Evolutionary conservation across 2,888 invertebrate species (phyloP).

Genomic region (Malthinus seriepunctatus): DNA sequence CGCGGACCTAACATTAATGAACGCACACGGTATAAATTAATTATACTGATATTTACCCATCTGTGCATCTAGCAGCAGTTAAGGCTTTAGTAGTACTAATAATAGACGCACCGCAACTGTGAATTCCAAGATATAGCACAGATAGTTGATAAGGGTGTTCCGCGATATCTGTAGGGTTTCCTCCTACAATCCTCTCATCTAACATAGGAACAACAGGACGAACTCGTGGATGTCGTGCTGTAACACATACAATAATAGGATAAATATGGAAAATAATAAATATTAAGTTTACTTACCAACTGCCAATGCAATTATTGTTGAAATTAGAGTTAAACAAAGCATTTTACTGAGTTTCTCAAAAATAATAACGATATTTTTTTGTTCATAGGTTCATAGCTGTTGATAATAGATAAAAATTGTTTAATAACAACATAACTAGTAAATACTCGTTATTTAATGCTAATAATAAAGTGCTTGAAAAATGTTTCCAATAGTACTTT

Average conservation of each 20-base stretch:
- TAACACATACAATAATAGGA: not conserved
- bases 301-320: not conserved
- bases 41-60: constrained; percentile 5
- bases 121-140: constrained; percentile 35
- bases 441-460: too few species aligned
- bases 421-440: too few species aligned
- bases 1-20: too few species aligned
- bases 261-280: too few species aligned
- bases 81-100: constrained; percentile 41
- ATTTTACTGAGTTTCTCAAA: not conserved
- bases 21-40: not conserved
- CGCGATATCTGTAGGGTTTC: constrained; percentile 43
- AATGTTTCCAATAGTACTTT: too few species aligned
- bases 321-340: not conserved
- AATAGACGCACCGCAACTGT: constrained; percentile 44
- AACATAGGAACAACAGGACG: not conserved
- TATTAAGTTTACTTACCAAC: not conserved
- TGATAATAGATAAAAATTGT: too few species aligned
- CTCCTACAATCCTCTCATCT: constrained; percentile 48
- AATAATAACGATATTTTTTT: not conserved
- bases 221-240: not conserved
- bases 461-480: too few species aligned
- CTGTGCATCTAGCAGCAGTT: constrained; percentile 39
- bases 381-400: not conserved
- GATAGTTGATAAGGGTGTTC: constrained; percentile 49